Conservation (phyloP, 2,113 vertebrate species). For the Tachysurus fulvidraco region DNA sequence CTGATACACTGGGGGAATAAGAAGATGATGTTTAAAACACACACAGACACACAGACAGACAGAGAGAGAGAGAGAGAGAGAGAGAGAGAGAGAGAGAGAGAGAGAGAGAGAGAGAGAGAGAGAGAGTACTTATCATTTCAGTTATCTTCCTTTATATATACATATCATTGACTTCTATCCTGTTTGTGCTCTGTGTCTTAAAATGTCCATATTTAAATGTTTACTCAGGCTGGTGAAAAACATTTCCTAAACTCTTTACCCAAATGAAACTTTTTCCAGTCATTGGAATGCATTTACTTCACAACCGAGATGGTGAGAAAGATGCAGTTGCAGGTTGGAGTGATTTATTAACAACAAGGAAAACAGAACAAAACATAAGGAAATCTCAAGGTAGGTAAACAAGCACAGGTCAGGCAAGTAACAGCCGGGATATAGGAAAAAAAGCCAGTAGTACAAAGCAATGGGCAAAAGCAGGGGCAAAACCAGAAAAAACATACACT, state of each 20-base stretch:
- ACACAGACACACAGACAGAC: too few relatives aligned
- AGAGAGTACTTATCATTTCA: neutral
- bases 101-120: neutral
- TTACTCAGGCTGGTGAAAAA: neutral
- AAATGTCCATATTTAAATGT: neutral
- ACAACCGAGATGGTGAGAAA: too few relatives aligned
- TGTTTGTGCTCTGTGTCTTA: neutral
- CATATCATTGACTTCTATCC: neutral
- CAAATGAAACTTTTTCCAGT: neutral
- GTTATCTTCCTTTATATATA: neutral
- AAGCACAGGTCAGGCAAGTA: too few relatives aligned
- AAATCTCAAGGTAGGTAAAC: too few relatives aligned
- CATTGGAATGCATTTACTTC: neutral
- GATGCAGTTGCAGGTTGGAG: too few relatives aligned
- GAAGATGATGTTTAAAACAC: neutral
- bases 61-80: slow-evolving; percentile 1
- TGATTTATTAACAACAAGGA: too few relatives aligned
- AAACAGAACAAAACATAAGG: too few relatives aligned
- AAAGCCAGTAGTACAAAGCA: too few relatives aligned
- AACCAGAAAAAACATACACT: too few relatives aligned
- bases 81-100: neutral
- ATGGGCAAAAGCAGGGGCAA: too few relatives aligned
- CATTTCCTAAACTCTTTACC: neutral
- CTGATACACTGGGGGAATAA: neutral
- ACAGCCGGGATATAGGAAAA: too few relatives aligned